A percentile compares a stretch with the other conserved stretches of the same genome.
These are phyloP conservation scores for Echiichthys vipera DNA, from an alignment of 2,797 vertebrate species.

Conservation along the genomic window DNA sequence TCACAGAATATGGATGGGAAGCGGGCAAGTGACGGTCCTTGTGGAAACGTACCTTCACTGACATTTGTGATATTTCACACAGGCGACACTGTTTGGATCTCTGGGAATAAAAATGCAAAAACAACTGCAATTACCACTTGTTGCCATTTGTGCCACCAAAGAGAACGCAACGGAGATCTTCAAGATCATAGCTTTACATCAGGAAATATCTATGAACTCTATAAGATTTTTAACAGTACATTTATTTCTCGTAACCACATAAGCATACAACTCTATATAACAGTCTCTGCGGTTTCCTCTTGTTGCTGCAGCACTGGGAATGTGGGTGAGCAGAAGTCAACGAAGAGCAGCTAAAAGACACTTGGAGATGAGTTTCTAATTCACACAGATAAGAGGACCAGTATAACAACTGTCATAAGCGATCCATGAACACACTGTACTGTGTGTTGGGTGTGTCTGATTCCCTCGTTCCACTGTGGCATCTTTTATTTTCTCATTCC, in stretches of 20 bases:
- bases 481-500: conserved; percentile 24
- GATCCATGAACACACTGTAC: background rate
- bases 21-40: too few relatives aligned
- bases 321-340: background rate
- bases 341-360: background rate
- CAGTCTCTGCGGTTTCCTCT: background rate
- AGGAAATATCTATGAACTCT: background rate
- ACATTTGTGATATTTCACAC: too few relatives aligned
- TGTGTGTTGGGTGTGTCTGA: conserved; percentile 22
- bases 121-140: too few relatives aligned
- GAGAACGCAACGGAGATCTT: too few relatives aligned
- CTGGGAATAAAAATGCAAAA: too few relatives aligned
- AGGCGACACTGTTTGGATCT: too few relatives aligned
- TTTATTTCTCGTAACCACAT: background rate
- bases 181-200: too few relatives aligned
- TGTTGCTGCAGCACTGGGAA: background rate
- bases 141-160: too few relatives aligned
- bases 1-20: too few relatives aligned
- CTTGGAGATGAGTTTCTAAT: background rate
- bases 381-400: conserved; percentile 8
- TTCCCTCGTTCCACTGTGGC: conserved; percentile 26
- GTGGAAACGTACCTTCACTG: too few relatives aligned
- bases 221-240: too few relatives aligned
- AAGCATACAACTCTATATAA: too few relatives aligned
- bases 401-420: conserved; percentile 5